phyloP scores from a whole-genome alignment of 92 coral and sea anemone species.

The Porites lobata region DNA sequence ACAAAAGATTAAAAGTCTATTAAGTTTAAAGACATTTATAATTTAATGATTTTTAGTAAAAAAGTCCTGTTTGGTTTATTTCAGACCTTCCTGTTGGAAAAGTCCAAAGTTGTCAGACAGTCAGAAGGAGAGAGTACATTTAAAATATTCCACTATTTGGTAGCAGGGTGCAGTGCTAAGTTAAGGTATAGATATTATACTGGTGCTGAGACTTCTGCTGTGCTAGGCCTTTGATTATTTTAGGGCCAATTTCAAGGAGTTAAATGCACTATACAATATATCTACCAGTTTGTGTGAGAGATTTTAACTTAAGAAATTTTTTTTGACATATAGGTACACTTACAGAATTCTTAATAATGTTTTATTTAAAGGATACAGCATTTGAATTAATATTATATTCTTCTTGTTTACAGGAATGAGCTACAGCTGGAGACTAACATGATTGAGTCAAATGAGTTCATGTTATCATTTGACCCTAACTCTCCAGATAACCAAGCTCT shows the following conservation, averaged over 20 bases:
- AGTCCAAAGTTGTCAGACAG: constrained; percentile 92
- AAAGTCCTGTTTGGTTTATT: not conserved
- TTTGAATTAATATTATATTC: not conserved
- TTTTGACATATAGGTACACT: no score
- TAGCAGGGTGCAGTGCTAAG: constrained; percentile 95
- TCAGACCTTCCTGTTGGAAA: constrained; percentile 95
- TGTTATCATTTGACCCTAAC: constrained; percentile 79
- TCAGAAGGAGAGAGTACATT: constrained; percentile 91
- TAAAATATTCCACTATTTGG: constrained; percentile 87
- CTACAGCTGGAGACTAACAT: constrained; percentile 84
- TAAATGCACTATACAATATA: no score
- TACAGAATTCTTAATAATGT: not conserved
- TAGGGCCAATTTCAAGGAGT: not conserved
- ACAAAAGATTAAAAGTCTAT: no score
- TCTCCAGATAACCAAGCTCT: constrained; percentile 66
- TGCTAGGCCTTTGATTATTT: no score
- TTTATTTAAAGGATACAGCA: not conserved
- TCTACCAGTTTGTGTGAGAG: no score
- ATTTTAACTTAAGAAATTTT: no score
- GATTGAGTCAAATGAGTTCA: constrained; percentile 83
- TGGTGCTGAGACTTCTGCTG: not conserved
- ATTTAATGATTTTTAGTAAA: no score
- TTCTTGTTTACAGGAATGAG: constrained; percentile 75
- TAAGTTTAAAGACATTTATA: no score
- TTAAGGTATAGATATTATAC: constrained; percentile 65